Evolutionary conservation across 2,888 invertebrate species (phyloP).

Genomic region (Nasonovia ribisnigri): DNA sequence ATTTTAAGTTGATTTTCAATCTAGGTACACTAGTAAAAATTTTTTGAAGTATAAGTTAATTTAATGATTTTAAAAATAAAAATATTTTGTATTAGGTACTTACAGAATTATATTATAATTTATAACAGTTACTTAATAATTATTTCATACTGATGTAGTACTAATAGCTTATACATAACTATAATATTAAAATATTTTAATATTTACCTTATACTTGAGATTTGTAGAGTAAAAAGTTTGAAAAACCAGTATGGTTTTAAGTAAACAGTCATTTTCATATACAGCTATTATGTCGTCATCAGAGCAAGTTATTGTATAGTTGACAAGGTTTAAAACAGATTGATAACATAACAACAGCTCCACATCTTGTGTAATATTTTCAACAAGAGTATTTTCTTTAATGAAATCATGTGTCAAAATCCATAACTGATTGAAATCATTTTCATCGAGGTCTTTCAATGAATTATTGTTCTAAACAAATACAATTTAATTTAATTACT

Average conservation of each 20-base stretch:
- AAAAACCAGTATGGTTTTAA: slow-evolving; percentile 21
- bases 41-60: neutral
- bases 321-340: slow-evolving; percentile 29
- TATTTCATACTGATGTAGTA: neutral
- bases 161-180: neutral
- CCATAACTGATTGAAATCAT: slow-evolving; percentile 39
- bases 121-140: neutral
- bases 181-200: neutral
- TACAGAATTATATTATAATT: neutral
- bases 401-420: slow-evolving; percentile 15
- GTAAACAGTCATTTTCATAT: neutral
- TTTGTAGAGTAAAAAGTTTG: slow-evolving; percentile 45
- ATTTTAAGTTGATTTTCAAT: neutral
- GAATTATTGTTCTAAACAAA: slow-evolving; percentile 33
- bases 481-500: neutral
- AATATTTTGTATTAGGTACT: neutral
- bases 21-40: neutral
- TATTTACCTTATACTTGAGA: slow-evolving; percentile 39
- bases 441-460: slow-evolving; percentile 35
- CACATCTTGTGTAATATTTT: neutral
- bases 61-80: neutral
- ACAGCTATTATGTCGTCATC: neutral
- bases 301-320: neutral
- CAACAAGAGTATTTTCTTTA: neutral
- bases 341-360: slow-evolving; percentile 38